phyloP scores from a whole-genome alignment of 2,888 invertebrate species.

The Catocala sponsa region DNA sequence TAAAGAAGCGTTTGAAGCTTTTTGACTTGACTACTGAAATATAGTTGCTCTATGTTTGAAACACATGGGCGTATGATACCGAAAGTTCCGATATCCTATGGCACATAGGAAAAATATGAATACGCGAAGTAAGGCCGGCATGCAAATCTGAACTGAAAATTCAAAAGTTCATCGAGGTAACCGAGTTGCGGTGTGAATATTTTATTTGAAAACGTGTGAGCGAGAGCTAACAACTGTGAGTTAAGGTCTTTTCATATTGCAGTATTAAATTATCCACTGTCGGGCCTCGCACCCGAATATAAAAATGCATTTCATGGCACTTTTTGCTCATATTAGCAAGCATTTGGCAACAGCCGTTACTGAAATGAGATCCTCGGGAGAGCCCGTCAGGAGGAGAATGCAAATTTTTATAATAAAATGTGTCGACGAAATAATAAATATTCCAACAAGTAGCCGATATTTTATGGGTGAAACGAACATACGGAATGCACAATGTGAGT shows the following conservation, averaged over 20 bases:
- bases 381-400: conserved; percentile 26
- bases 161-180: conserved; percentile 54
- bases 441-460: conserved; percentile 31
- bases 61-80: background rate
- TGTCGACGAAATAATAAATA: conserved; percentile 39
- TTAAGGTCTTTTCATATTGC: conserved; percentile 41
- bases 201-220: conserved; percentile 53
- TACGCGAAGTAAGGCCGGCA: conserved; percentile 40
- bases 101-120: conserved; percentile 32
- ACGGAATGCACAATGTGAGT: too few species aligned
- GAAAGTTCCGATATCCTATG: conserved; percentile 12
- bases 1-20: too few species aligned
- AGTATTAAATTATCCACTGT: conserved; percentile 45
- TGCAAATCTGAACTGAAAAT: conserved; percentile 50
- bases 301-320: conserved; percentile 40
- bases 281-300: conserved; percentile 29
- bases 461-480: background rate
- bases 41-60: background rate
- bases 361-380: conserved; percentile 41
- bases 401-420: conserved; percentile 38
- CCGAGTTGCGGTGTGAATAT: conserved; percentile 55
- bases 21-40: background rate
- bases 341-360: conserved; percentile 52
- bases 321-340: conserved; percentile 49
- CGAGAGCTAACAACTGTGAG: conserved; percentile 43